Evolutionary conservation across 2,888 invertebrate genomes (phyloP).

Genomic region (Stramonita haemastoma): DNA sequence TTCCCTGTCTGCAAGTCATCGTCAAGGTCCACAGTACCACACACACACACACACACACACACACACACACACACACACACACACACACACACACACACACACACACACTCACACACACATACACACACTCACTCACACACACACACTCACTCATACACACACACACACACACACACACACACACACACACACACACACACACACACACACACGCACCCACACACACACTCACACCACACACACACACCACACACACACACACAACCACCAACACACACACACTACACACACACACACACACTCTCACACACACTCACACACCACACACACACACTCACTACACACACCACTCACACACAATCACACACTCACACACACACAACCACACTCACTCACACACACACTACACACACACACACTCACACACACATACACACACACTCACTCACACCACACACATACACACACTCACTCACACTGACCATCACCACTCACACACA

Average conservation of each 20-base stretch:
- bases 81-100: slow-evolving; percentile 13
- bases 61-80: slow-evolving; percentile 7
- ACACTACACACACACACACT: not conserved
- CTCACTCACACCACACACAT: not conserved
- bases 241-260: too few species aligned
- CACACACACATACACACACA: slow-evolving; percentile 1
- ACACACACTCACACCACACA: not conserved
- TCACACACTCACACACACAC: too few species aligned
- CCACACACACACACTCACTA: too few species aligned
- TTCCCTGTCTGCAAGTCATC: not conserved
- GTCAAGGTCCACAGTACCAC: not conserved
- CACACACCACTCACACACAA: too few species aligned
- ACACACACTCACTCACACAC: slow-evolving; percentile 15
- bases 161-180: slow-evolving; percentile 11
- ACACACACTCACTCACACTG: too few species aligned
- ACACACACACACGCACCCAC: not conserved
- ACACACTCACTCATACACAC: slow-evolving; percentile 7
- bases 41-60: not conserved
- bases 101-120: not conserved
- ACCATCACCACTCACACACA: too few species aligned
- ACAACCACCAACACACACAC: too few species aligned
- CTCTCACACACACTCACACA: too few species aligned
- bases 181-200: not conserved
- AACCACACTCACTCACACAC: too few species aligned
- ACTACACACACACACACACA: too few species aligned